A percentile compares a stretch with the other conserved stretches of the same genome.
Evolutionary conservation across 2,888 invertebrate species (phyloP).

Genomic region (Gisinianus flammeolus): DNA sequence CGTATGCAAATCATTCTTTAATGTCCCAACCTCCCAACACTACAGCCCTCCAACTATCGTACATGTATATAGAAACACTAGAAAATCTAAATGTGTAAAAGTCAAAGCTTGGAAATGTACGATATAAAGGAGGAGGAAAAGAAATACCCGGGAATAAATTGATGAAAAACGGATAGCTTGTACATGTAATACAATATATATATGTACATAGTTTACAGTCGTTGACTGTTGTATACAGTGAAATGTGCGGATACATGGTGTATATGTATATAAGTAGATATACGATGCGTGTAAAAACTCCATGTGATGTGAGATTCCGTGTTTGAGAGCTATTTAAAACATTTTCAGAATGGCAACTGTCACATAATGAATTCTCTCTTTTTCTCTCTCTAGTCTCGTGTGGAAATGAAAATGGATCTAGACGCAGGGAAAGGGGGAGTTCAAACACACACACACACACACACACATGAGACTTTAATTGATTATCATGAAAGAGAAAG

Average conservation of each 20-base stretch:
- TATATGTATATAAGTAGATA: background rate
- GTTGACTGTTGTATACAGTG: no score
- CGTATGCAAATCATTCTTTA: slow-evolving; percentile 22
- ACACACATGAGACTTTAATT: slow-evolving; percentile 11
- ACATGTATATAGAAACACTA: background rate
- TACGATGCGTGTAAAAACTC: background rate
- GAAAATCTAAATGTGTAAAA: no score
- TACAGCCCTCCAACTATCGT: background rate
- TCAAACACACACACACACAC: background rate
- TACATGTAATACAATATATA: no score
- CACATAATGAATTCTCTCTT: background rate
- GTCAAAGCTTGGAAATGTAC: no score
- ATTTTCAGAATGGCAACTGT: slow-evolving; percentile 9
- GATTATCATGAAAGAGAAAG: slow-evolving; percentile 30
- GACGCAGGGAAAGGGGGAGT: background rate
- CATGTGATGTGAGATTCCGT: background rate
- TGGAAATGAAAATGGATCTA: no score
- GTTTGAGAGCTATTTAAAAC: slow-evolving; percentile 1
- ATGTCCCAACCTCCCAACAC: background rate
- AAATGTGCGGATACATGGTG: no score
- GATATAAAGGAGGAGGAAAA: no score
- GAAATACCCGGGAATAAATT: no score
- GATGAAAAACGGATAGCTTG: no score
- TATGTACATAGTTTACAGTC: no score
- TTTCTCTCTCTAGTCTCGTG: no score